Percentiles rank a stretch among this genome's conserved stretches.
phyloP scores from a whole-genome alignment of 2,113 vertebrate species.

The Oryzias celebensis region DNA sequence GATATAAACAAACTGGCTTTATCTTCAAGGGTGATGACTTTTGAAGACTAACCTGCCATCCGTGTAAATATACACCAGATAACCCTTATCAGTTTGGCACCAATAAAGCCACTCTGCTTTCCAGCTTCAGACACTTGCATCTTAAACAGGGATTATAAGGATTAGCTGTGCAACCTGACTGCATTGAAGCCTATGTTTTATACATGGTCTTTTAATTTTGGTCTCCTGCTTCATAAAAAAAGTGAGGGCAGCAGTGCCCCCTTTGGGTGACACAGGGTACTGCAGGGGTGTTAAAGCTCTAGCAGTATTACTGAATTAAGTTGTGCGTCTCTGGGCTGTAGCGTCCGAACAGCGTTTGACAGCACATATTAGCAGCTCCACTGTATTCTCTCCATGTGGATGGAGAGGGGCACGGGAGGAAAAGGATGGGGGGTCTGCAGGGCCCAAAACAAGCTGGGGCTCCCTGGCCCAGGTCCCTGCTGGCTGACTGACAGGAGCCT shows the following conservation, averaged over 20 bases:
- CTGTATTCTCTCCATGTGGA: slow-evolving; percentile 26
- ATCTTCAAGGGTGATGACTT: slow-evolving; percentile 59
- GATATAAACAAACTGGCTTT: slow-evolving; percentile 65
- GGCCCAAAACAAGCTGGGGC: slow-evolving; percentile 54
- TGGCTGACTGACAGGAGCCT: slow-evolving; percentile 71
- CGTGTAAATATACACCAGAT: slow-evolving; percentile 71
- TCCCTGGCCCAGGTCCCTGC: slow-evolving; percentile 41
- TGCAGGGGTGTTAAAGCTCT: slow-evolving; percentile 20
- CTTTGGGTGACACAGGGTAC: slow-evolving; percentile 57
- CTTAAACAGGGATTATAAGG: slow-evolving; percentile 65
- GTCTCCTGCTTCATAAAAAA: slow-evolving; percentile 4
- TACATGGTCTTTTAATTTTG: slow-evolving; percentile 30
- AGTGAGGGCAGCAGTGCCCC: slow-evolving; percentile 70
- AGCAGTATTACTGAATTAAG: slow-evolving; percentile 8
- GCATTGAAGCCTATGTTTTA: slow-evolving; percentile 43
- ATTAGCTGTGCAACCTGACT: slow-evolving; percentile 62
- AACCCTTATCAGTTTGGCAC: slow-evolving; percentile 65
- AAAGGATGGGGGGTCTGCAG: slow-evolving; percentile 15
- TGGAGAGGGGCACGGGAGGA: slow-evolving; percentile 20
- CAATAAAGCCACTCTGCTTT: slow-evolving; percentile 34
- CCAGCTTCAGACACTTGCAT: slow-evolving; percentile 39
- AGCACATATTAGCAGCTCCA: slow-evolving; percentile 24
- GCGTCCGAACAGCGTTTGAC: slow-evolving; percentile 32
- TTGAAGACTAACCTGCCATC: slow-evolving; percentile 58
- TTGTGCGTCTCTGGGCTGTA: slow-evolving; percentile 14